Evolutionary conservation across 2,888 invertebrate genomes (phyloP).

Genomic region (Tetragonisca angustula): DNA sequence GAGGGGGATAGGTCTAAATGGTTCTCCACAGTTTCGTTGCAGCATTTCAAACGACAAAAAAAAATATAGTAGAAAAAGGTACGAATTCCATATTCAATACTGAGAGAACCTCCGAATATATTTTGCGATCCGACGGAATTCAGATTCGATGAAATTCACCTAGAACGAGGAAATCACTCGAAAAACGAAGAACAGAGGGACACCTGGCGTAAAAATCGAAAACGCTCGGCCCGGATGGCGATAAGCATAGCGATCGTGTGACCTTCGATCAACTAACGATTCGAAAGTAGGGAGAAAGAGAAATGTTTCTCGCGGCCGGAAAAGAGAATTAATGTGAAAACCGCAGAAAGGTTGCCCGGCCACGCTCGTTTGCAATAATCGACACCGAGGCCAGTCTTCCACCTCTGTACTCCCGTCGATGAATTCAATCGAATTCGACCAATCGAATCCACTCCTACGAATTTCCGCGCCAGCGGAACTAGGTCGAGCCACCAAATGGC

Average conservation of each 20-base stretch:
- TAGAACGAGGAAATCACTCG: neutral
- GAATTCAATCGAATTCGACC: conserved; percentile 32
- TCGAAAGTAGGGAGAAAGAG: neutral
- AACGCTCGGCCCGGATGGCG: neutral
- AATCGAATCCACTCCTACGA: conserved; percentile 37
- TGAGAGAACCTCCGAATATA: neutral
- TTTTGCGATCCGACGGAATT: neutral
- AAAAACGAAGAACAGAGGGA: neutral
- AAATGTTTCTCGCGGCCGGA: neutral
- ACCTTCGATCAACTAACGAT: neutral
- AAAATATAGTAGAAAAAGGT: no score
- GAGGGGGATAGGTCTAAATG: no score
- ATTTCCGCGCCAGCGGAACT: conserved; percentile 39
- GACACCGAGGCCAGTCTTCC: neutral
- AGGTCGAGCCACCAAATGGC: conserved; percentile 7
- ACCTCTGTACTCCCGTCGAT: neutral
- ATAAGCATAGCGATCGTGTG: neutral
- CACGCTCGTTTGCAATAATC: conserved; percentile 40
- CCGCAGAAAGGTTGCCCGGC: conserved; percentile 15
- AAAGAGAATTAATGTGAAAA: conserved; percentile 50
- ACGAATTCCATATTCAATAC: neutral
- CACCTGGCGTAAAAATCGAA: conserved; percentile 19
- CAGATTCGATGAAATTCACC: neutral
- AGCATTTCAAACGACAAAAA: neutral
- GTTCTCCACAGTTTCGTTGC: neutral